A percentile compares a stretch with the other conserved stretches of the same genome.
Evolutionary conservation across 2,888 invertebrate species (phyloP).

Genomic region (Ectropis crepuscularia): DNA sequence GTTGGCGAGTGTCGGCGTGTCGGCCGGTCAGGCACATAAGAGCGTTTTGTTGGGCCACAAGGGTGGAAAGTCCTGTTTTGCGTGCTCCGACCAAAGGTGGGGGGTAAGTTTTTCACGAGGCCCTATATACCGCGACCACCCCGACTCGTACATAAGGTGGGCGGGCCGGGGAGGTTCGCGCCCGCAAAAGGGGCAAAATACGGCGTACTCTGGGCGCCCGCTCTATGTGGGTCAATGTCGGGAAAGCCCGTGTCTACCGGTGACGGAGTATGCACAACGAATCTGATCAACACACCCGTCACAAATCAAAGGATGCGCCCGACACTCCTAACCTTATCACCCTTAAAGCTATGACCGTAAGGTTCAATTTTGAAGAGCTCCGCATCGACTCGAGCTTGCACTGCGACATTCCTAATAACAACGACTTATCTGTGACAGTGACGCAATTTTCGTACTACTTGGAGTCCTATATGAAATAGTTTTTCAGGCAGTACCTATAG

Average conservation of each 20-base stretch:
- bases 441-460: neutral
- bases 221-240: constrained; percentile 86
- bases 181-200: constrained; percentile 86
- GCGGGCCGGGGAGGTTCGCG: constrained; percentile 81
- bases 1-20: constrained; percentile 42
- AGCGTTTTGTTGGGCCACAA: constrained; percentile 71
- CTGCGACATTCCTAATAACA: neutral
- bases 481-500: neutral
- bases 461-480: neutral
- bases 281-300: constrained; percentile 82
- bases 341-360: constrained; percentile 58
- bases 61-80: constrained; percentile 83
- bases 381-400: neutral
- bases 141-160: constrained; percentile 83
- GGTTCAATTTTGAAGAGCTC: constrained; percentile 51
- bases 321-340: constrained; percentile 51
- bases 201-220: constrained; percentile 85
- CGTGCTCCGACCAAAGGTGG: constrained; percentile 79
- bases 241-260: constrained; percentile 85
- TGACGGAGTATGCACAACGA: constrained; percentile 85
- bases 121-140: constrained; percentile 85
- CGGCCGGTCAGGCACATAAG: constrained; percentile 70
- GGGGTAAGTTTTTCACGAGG: constrained; percentile 84
- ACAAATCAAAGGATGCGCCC: constrained; percentile 74
- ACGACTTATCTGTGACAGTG: neutral